A percentile compares a stretch with the other conserved stretches of the same genome.
These are phyloP conservation scores for Psammodynastes pulverulentus DNA, from an alignment of 2,113 vertebrate species.

Conservation along the genomic window DNA sequence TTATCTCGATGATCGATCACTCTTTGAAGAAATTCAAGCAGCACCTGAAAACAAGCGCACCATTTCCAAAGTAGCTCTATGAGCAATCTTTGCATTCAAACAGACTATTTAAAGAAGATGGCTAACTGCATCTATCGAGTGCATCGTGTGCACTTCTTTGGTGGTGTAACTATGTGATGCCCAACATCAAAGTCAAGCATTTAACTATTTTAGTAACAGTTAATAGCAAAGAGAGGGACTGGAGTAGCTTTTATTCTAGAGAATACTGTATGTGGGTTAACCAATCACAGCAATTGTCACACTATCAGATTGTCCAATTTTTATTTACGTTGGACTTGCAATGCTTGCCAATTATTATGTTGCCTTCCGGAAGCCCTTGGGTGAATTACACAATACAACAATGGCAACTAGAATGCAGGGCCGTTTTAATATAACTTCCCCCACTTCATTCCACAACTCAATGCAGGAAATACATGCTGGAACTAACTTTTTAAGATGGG, in stretches of 20 bases:
- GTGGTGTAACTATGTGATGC: not conserved
- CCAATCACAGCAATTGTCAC: not conserved
- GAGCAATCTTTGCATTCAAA: not conserved
- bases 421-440: not conserved
- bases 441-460: not conserved
- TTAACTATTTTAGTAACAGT: not conserved
- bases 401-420: not conserved
- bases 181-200: not conserved
- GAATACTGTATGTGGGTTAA: not conserved
- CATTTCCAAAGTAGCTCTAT: conserved; percentile 25
- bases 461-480: not conserved
- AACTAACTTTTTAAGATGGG: not conserved
- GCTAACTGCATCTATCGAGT: not conserved
- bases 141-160: not conserved
- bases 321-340: not conserved
- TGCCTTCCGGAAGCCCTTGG: not conserved
- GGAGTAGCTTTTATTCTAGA: not conserved
- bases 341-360: not conserved
- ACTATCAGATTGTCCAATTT: not conserved
- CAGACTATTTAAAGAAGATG: not conserved
- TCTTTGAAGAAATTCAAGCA: conserved; percentile 93
- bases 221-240: not conserved
- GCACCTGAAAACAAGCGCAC: conserved; percentile 72
- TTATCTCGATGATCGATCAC: conserved; percentile 86
- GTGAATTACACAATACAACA: not conserved